A percentile compares a stretch with the other conserved stretches of the same genome.
Evolutionary conservation across 2,113 vertebrate genomes (phyloP).

Genomic region (Kryptolebias marmoratus): DNA sequence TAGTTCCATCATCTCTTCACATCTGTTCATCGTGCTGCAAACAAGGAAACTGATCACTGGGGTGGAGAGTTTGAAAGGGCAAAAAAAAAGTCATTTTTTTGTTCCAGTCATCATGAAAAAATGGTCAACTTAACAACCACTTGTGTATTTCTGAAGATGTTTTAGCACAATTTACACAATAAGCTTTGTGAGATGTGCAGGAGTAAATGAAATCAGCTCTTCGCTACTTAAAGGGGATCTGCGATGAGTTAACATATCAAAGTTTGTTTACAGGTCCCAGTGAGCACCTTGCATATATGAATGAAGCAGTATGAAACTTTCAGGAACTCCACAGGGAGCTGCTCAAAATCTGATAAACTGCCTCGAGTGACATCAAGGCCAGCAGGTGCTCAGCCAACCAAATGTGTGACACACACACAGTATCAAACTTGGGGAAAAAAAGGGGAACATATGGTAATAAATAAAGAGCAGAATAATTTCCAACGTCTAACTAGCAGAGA

Average conservation of each 20-base stretch:
- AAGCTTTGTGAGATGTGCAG: neutral
- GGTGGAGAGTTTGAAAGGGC: conserved; percentile 10
- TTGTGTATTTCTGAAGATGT: neutral
- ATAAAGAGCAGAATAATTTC: neutral
- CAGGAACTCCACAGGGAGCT: neutral
- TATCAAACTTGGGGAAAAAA: neutral
- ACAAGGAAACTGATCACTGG: conserved; percentile 13
- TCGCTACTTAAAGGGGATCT: neutral
- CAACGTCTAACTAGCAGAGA: neutral
- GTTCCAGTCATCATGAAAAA: neutral
- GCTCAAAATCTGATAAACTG: conserved; percentile 26
- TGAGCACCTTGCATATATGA: conserved; percentile 1
- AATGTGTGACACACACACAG: neutral
- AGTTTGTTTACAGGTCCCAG: conserved; percentile 19
- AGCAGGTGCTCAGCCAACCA: neutral
- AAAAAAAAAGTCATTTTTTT: conserved; percentile 3
- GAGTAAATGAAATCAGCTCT: neutral
- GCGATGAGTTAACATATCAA: conserved; percentile 15
- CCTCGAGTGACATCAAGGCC: neutral
- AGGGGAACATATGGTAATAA: neutral
- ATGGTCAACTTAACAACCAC: neutral
- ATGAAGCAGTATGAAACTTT: conserved; percentile 6
- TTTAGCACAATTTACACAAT: neutral
- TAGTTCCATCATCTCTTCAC: conserved; percentile 57
- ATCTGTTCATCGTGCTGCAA: conserved; percentile 56